phyloP scores from a whole-genome alignment of 2,888 invertebrate species.

The Oxycera nigricornis region DNA sequence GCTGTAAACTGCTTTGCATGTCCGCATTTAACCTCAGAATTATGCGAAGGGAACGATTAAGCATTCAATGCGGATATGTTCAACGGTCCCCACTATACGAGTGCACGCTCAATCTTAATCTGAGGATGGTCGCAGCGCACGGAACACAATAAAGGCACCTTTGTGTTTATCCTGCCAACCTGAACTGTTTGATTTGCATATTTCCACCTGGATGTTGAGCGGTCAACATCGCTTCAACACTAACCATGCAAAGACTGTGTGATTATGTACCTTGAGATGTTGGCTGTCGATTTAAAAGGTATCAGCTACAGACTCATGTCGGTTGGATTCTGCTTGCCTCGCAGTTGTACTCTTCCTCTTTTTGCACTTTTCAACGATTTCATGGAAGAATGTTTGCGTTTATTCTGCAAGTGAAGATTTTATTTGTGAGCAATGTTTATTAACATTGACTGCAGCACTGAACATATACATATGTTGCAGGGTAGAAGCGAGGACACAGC shows the following conservation, averaged over 20 bases:
- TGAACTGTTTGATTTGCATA: conserved; percentile 28
- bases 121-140: background rate
- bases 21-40: conserved; percentile 19
- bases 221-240: background rate
- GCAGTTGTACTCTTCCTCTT: background rate
- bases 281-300: background rate
- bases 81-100: background rate
- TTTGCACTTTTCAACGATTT: background rate
- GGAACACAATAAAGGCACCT: background rate
- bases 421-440: too few species aligned
- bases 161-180: conserved; percentile 10
- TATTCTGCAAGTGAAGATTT: too few species aligned
- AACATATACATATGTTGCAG: too few species aligned
- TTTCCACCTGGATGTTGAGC: conserved; percentile 23
- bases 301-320: background rate
- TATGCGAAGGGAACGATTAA: conserved; percentile 8
- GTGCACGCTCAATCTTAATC: background rate
- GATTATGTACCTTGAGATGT: background rate
- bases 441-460: too few species aligned
- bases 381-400: background rate
- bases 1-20: conserved; percentile 11
- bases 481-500: too few species aligned
- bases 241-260: background rate
- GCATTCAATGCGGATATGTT: background rate
- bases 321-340: background rate